A percentile compares a stretch with the other conserved stretches of the same genome.
Evolutionary conservation across 2,888 invertebrate genomes (phyloP).

Genomic region (Agrochola lychnidis): DNA sequence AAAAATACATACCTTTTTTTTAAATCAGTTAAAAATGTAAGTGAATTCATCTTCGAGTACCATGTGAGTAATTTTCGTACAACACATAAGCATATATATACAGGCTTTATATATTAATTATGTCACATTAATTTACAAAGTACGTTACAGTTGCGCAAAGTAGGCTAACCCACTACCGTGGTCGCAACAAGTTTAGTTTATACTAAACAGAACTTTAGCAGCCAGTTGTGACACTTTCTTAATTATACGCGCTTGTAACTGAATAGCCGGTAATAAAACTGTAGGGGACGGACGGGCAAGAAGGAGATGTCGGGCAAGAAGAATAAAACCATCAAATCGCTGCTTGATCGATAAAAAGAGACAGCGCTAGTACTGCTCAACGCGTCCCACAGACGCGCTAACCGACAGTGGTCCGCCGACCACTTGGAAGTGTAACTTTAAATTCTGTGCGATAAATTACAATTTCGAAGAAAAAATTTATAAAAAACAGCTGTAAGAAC

Average conservation of each 20-base stretch:
- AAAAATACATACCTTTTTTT: too few relatives aligned
- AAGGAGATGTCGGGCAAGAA: too few relatives aligned
- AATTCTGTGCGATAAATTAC: too few relatives aligned
- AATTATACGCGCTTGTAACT: constrained; percentile 17
- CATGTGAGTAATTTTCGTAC: neutral
- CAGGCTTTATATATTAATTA: constrained; percentile 25
- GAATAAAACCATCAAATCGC: too few relatives aligned
- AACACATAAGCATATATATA: neutral
- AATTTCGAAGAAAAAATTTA: too few relatives aligned
- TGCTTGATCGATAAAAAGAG: too few relatives aligned
- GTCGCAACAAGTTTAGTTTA: constrained; percentile 38
- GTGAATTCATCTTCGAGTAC: neutral
- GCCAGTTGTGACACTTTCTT: constrained; percentile 43
- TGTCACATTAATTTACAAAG: constrained; percentile 47
- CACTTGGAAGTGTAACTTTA: too few relatives aligned
- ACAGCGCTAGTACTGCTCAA: too few relatives aligned
- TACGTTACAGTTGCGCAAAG: constrained; percentile 32
- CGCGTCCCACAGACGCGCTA: too few relatives aligned
- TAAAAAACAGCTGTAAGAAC: too few relatives aligned
- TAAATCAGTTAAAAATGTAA: neutral
- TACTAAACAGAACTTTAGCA: constrained; percentile 32
- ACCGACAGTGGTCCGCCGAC: too few relatives aligned
- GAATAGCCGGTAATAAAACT: constrained; percentile 11
- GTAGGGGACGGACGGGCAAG: too few relatives aligned
- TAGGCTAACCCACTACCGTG: constrained; percentile 35